Evolutionary conservation across 2,797 vertebrate species (phyloP), one percentile per base, ranked within the genome.

Genomic region (Enteromius paludinosus): DNA sequence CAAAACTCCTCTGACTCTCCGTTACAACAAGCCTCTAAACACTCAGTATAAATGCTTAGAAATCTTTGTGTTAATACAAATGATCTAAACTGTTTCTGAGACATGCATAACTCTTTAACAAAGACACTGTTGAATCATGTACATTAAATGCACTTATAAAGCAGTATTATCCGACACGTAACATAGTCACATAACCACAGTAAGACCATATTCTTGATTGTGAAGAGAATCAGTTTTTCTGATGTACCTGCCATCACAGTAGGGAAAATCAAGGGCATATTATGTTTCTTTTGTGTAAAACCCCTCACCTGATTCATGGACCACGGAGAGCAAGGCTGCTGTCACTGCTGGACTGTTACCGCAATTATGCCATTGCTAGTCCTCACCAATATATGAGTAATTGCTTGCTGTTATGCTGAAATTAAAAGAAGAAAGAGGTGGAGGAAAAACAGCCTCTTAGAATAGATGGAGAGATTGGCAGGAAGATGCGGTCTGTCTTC

Each of bases 401-500:
- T 81, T 49, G 68, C 28, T 23, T 5, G 41, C 54, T 72, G 14
- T 80, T 62, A 49, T 71, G 41, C 8, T 15, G 5, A 14, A 14
- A 72, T 62, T 68, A 72, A 81, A 59, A 35, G 28, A 43, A 20
- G 30, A 54, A 68, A 59, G 28, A 70, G 52, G 18, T 47, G 38
- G 18, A 43, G 23, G 43, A 80, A 30, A 68, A 25, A 1, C 30
- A 30, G 20, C 64, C 45, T 71, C 30, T 77, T 71, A 30, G 23
- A 71, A 70, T 49, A 64, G 25, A 71, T 64, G 66, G 54, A 65
- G 14, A 56, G 41, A 59, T 52, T 81, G 33, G 17, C 35, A 52
- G 33, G 56, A 33, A 41, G 66, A 64, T 45, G 45, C 9, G n/a
- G 25, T 52, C 43, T 33, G 43, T 69, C 43, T 25, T 81, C n/a